A percentile compares a stretch with the other conserved stretches of the same genome.
Evolutionary conservation across 2,113 vertebrate genomes (phyloP).

Genomic region (Lethenteron camtschaticum): DNA sequence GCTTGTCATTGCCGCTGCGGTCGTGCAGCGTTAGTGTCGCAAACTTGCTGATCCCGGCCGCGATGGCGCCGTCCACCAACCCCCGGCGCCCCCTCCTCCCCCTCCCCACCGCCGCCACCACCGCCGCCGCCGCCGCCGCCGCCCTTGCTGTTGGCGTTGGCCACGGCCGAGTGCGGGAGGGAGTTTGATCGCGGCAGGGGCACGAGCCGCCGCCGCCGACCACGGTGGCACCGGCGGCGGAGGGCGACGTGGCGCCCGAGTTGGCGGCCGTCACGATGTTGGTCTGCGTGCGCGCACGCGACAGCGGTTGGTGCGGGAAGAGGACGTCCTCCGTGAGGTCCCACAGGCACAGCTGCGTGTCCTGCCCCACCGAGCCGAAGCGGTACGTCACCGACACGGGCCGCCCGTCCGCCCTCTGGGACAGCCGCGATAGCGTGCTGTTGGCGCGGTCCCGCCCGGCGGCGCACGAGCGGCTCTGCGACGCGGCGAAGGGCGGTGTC

Average conservation of each 20-base stretch:
- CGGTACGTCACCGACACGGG: conserved; percentile 84
- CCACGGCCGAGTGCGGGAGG: conserved; percentile 67
- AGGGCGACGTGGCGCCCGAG: conserved; percentile 29
- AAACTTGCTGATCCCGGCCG: conserved; percentile 80
- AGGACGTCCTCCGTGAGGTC: conserved; percentile 97
- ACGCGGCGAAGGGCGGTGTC: conserved; percentile 18
- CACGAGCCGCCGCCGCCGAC: conserved; percentile 44
- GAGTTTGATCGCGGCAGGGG: conserved; percentile 83
- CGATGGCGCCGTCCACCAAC: conserved; percentile 53
- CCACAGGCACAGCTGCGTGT: conserved; percentile 90
- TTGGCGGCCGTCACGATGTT: conserved; percentile 68
- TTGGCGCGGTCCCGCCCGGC: conserved; percentile 67
- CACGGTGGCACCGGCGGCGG: conserved; percentile 34
- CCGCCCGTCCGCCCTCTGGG: conserved; percentile 78
- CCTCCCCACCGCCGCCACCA: background rate
- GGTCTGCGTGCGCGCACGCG: conserved; percentile 85
- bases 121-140: conserved; percentile 15
- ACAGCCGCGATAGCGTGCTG: conserved; percentile 70
- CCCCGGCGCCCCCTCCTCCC: background rate
- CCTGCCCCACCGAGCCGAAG: conserved; percentile 92
- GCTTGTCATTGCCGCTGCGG: conserved; percentile 42
- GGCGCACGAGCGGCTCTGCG: background rate
- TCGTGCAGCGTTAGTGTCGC: conserved; percentile 85
- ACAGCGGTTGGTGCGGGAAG: conserved; percentile 85
- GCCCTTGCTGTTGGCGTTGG: conserved; percentile 54